A percentile compares a stretch with the other conserved stretches of the same genome.
Conservation (phyloP, 2,797 vertebrate genomes). For the Loriculus beryllinus region DNA sequence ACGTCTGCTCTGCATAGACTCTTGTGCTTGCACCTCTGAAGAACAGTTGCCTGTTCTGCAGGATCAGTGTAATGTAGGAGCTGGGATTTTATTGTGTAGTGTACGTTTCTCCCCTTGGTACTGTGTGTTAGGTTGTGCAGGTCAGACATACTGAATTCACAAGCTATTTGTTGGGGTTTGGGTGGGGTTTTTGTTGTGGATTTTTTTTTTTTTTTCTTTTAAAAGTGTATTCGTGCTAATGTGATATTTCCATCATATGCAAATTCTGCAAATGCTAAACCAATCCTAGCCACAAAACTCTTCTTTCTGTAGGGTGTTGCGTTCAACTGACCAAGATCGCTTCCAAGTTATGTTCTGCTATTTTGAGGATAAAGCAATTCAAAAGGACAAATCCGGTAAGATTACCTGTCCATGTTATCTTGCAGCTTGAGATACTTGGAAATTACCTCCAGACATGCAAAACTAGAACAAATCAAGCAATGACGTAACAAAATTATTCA, state of each 20-base stretch:
- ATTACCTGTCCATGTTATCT: background rate
- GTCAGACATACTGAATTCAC: background rate
- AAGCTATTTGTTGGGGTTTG: background rate
- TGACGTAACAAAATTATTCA: background rate
- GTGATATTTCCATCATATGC: background rate
- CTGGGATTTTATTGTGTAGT: background rate
- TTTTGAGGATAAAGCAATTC: slow-evolving; percentile 97
- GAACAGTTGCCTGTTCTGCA: background rate
- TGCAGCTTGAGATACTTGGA: background rate
- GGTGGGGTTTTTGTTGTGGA: background rate
- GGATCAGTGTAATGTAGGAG: background rate
- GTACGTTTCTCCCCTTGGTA: background rate
- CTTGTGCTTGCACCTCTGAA: background rate
- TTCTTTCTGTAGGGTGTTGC: slow-evolving; percentile 80
- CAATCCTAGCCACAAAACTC: background rate
- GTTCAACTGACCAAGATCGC: slow-evolving; percentile 90
- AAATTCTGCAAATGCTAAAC: background rate
- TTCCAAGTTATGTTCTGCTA: slow-evolving; percentile 98
- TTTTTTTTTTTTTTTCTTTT: background rate
- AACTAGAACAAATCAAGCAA: background rate
- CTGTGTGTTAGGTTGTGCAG: background rate
- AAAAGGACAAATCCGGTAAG: slow-evolving; percentile 96
- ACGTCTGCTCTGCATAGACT: background rate
- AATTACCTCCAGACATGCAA: background rate
- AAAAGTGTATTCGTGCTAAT: background rate